phyloP scores from a whole-genome alignment of 2,113 vertebrate species.

The Strigops habroptila region DNA sequence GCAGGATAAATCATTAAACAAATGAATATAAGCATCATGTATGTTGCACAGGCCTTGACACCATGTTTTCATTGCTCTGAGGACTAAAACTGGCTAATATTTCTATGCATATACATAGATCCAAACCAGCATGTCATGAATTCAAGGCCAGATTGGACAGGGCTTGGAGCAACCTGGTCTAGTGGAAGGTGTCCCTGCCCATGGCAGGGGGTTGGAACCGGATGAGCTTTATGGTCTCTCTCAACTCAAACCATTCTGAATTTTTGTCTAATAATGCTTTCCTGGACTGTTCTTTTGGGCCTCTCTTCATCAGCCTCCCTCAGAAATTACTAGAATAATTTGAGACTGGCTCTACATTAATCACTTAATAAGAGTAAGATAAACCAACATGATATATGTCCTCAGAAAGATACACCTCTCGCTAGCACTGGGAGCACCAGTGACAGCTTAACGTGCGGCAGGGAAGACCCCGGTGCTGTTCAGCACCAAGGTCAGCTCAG shows the following conservation, averaged over 20 bases:
- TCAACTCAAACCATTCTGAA: background rate
- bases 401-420: background rate
- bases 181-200: background rate
- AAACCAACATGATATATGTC: background rate
- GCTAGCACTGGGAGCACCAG: background rate
- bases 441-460: rapidly evolving
- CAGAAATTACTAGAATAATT: background rate
- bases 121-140: background rate
- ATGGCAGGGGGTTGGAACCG: background rate
- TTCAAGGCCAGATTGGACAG: background rate
- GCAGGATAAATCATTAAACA: background rate
- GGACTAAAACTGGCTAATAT: background rate
- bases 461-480: rapidly evolving
- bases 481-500: conserved; percentile 52
- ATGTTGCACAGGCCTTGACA: background rate
- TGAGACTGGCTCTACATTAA: background rate
- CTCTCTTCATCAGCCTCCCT: background rate
- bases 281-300: background rate
- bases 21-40: background rate
- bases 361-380: background rate
- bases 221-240: background rate
- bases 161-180: background rate
- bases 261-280: background rate
- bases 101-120: background rate
- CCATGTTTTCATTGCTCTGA: background rate